These are phyloP conservation scores for Gallinago media DNA, from an alignment of 2,113 vertebrate genomes.

Conservation along the genomic window DNA sequence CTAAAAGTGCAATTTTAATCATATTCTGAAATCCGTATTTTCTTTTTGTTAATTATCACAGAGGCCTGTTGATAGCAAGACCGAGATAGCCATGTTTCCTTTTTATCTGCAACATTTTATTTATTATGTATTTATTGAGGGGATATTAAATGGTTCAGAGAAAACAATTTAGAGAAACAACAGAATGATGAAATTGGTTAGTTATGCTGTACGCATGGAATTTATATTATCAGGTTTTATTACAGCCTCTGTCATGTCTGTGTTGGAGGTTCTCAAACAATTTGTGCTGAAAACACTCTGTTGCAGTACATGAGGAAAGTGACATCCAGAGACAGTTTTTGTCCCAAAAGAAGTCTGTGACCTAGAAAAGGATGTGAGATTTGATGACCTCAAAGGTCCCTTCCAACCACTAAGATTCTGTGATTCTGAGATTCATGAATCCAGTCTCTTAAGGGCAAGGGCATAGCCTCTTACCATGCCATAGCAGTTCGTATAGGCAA, in stretches of 20 bases:
- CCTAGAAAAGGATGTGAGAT: not conserved
- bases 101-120: not conserved
- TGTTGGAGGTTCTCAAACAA: not conserved
- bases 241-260: not conserved
- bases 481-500: not conserved
- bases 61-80: not conserved
- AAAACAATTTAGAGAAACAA: constrained; percentile 11
- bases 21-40: not conserved
- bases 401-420: too few species aligned
- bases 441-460: not conserved
- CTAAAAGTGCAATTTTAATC: not conserved
- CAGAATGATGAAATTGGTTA: not conserved
- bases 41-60: not conserved
- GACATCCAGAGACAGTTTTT: not conserved
- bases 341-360: not conserved
- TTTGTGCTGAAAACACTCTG: not conserved
- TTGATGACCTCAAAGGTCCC: too few species aligned
- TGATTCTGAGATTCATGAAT: not conserved
- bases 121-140: not conserved
- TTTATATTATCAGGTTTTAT: not conserved
- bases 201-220: not conserved
- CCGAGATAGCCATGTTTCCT: not conserved
- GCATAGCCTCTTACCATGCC: not conserved
- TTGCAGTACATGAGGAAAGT: not conserved
- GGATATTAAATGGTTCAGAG: constrained; percentile 14